Evolutionary conservation across 1,140 invertebrate genomes (phyloP).

Genomic region (Hyles vespertilio): DNA sequence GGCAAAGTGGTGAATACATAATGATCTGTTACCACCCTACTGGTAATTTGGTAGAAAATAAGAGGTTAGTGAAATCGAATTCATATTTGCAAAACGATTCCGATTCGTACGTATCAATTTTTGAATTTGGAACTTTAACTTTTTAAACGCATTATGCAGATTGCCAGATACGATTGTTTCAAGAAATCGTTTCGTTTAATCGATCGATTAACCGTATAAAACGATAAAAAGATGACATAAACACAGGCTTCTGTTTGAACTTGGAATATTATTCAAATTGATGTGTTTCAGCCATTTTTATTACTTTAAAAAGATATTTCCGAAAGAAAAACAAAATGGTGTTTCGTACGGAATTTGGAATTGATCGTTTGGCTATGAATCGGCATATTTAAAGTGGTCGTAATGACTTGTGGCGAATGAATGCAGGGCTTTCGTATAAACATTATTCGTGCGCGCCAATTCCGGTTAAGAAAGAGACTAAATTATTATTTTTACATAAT

Average conservation of each 20-base stretch:
- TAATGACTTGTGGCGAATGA: conserved; percentile 1
- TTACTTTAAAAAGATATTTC: conserved; percentile 5
- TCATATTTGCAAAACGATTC: conserved; percentile 27
- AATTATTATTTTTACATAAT: too few relatives aligned
- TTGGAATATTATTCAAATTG: conserved; percentile 14
- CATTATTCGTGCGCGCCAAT: too few relatives aligned
- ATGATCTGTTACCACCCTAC: too few relatives aligned
- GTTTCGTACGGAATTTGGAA: conserved; percentile 11
- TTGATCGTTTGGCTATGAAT: conserved; percentile 11
- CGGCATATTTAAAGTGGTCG: conserved; percentile 6
- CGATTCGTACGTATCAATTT: conserved; percentile 45
- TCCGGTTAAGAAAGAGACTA: too few relatives aligned
- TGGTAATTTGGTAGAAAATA: too few relatives aligned
- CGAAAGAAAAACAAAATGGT: conserved; percentile 6
- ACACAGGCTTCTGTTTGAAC: conserved; percentile 29
- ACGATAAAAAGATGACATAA: conserved; percentile 28
- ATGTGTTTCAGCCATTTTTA: conserved; percentile 14
- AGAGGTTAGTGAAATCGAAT: too few relatives aligned
- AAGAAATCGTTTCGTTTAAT: conserved; percentile 36
- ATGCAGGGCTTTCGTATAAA: too few relatives aligned
- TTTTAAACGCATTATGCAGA: conserved; percentile 31
- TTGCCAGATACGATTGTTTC: conserved; percentile 35
- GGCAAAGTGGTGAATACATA: too few relatives aligned
- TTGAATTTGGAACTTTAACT: conserved; percentile 28
- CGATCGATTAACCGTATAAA: conserved; percentile 5